Evolutionary conservation across 2,888 invertebrate species (phyloP).

Genomic region (Euplexia lucipara): DNA sequence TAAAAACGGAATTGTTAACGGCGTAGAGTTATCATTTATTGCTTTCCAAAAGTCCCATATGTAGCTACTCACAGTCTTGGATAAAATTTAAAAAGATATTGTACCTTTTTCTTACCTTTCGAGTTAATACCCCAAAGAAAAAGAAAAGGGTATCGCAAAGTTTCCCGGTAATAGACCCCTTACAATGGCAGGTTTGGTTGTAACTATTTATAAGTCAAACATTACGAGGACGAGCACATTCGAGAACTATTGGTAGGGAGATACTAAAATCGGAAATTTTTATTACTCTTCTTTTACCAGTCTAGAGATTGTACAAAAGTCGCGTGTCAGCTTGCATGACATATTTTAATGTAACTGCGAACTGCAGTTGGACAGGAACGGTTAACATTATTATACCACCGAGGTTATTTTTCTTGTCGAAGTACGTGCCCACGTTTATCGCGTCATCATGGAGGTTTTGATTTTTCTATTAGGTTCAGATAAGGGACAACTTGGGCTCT

Average conservation of each 20-base stretch:
- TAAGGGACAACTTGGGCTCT: no score
- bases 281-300: neutral
- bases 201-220: conserved; percentile 18
- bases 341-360: no score
- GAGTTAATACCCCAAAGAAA: conserved; percentile 31
- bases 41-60: conserved; percentile 10
- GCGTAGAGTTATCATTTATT: conserved; percentile 7
- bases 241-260: neutral
- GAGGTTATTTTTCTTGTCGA: no score
- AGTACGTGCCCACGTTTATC: no score
- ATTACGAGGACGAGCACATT: neutral
- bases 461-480: no score
- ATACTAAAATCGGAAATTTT: neutral
- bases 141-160: conserved; percentile 30
- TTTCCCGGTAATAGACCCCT: conserved; percentile 24
- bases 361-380: no score
- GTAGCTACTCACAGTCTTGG: neutral
- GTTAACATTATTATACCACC: no score
- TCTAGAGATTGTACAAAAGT: neutral
- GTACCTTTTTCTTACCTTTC: conserved; percentile 27
- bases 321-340: no score
- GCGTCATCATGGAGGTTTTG: no score
- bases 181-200: neutral
- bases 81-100: conserved; percentile 16
- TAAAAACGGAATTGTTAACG: no score